Evolutionary conservation across 2,888 invertebrate genomes (phyloP).

Genomic region (Drosophila lutescens): DNA sequence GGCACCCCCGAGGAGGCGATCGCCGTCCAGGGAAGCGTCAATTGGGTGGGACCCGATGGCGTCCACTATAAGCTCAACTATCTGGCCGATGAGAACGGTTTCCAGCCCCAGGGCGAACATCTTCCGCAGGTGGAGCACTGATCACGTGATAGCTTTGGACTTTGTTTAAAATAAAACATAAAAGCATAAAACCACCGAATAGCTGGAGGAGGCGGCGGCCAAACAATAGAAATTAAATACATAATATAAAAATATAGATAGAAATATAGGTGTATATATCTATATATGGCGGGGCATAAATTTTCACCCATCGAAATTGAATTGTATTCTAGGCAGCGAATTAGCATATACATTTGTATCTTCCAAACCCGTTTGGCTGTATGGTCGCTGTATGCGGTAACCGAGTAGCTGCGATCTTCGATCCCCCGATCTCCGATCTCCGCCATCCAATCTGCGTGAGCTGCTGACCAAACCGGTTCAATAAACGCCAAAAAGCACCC

Average conservation of each 20-base stretch:
- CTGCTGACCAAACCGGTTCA: constrained; percentile 47
- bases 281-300: constrained; percentile 41
- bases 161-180: constrained; percentile 13
- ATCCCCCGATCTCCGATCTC: constrained; percentile 11
- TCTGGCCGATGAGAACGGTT: constrained; percentile 77
- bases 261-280: background rate
- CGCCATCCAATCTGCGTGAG: constrained; percentile 20
- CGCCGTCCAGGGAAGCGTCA: constrained; percentile 84
- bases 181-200: constrained; percentile 28
- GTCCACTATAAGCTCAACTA: constrained; percentile 86
- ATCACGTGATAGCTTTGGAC: constrained; percentile 55
- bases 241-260: constrained; percentile 24
- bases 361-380: constrained; percentile 36
- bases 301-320: constrained; percentile 50
- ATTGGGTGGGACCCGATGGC: constrained; percentile 86
- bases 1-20: constrained; percentile 76
- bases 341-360: constrained; percentile 59
- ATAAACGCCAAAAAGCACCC: constrained; percentile 43
- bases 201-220: constrained; percentile 18
- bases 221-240: constrained; percentile 36
- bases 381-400: constrained; percentile 29
- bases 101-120: constrained; percentile 79
- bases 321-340: constrained; percentile 59
- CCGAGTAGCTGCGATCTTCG: constrained; percentile 30
- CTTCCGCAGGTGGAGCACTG: constrained; percentile 58